These are phyloP conservation scores for Thomomys bottae DNA, from an alignment of 2,113 vertebrate species.

Conservation along the genomic window DNA sequence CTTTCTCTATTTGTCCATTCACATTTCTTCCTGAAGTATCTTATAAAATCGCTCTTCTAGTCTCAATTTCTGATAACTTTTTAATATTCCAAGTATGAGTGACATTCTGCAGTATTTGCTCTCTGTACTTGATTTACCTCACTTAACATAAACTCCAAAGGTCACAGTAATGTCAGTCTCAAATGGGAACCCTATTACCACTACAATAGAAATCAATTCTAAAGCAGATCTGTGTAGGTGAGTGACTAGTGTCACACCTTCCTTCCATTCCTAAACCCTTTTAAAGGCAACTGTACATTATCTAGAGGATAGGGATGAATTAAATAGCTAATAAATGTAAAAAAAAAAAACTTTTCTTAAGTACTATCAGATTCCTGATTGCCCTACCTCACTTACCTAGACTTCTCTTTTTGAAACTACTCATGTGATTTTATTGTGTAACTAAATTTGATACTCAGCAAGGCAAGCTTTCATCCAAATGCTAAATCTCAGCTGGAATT, in stretches of 20 bases:
- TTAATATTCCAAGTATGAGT: no score
- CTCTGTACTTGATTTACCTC: neutral
- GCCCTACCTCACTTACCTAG: no score
- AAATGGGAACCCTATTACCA: conserved; percentile 2
- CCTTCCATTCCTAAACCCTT: neutral
- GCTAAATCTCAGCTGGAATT: no score
- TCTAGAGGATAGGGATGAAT: neutral
- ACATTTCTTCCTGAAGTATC: neutral
- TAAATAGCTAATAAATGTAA: no score
- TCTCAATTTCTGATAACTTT: neutral
- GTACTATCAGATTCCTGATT: no score
- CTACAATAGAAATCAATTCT: conserved; percentile 10
- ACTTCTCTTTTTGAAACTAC: no score
- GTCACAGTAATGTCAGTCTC: neutral
- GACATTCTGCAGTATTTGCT: neutral
- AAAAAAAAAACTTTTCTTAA: no score
- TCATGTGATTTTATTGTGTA: no score
- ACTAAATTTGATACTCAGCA: no score
- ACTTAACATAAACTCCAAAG: neutral
- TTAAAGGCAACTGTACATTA: no score
- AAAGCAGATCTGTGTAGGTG: no score
- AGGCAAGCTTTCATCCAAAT: no score
- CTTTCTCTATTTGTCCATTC: neutral
- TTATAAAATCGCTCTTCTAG: neutral
- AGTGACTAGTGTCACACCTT: neutral